phyloP scores from a whole-genome alignment of 2,113 vertebrate genomes.

The Cyanoramphus novaezelandiae region DNA sequence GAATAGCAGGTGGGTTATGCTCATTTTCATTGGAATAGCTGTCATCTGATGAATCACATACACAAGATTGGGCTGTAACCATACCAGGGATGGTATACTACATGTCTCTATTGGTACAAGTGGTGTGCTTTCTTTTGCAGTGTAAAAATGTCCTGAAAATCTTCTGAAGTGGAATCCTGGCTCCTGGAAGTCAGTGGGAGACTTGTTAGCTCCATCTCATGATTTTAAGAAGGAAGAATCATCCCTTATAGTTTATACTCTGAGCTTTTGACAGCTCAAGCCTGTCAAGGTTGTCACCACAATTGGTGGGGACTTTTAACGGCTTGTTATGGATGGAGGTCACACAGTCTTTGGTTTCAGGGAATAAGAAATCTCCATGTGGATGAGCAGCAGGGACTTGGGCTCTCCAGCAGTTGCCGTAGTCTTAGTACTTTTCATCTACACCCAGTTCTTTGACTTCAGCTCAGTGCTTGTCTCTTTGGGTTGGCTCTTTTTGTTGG shows the following conservation, averaged over 20 bases:
- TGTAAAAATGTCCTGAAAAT: background rate
- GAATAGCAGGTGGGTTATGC: background rate
- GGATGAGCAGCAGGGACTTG: background rate
- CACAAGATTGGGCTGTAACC: background rate
- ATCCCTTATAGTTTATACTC: background rate
- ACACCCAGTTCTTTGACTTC: background rate
- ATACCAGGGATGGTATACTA: background rate
- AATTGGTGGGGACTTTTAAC: background rate
- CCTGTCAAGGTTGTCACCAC: background rate
- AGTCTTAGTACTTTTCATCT: background rate
- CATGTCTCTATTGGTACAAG: accelerated
- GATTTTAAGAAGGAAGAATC: background rate
- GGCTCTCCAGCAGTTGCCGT: background rate
- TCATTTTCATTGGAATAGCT: background rate
- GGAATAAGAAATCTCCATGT: background rate
- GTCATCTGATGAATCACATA: background rate
- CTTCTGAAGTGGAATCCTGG: background rate
- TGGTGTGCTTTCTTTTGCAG: background rate
- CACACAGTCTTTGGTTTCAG: background rate
- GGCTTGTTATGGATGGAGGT: background rate
- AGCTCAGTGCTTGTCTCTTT: accelerated
- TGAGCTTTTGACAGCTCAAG: background rate
- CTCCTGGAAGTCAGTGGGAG: background rate
- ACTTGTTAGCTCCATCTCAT: background rate
- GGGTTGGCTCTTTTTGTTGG: background rate